Evolutionary conservation across 2,797 vertebrate genomes (phyloP).

Genomic region (Hoplostethus mediterraneus): DNA sequence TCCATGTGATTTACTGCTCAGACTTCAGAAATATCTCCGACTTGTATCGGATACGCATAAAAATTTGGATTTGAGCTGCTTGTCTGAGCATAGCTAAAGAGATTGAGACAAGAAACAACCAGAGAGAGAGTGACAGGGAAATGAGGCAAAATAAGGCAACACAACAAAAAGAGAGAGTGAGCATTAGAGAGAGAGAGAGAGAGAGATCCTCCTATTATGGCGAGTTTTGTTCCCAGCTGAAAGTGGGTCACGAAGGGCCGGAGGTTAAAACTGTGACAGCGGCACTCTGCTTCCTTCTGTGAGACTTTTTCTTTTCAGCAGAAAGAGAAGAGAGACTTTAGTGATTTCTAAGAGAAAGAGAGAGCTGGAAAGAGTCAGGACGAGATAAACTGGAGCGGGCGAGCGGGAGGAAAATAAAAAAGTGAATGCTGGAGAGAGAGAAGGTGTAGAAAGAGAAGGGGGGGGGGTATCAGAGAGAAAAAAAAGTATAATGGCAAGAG

Average conservation of each 20-base stretch:
- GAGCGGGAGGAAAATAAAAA: not conserved
- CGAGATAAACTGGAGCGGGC: constrained; percentile 25
- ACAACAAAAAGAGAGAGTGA: not conserved
- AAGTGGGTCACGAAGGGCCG: constrained; percentile 71
- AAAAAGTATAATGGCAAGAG: constrained; percentile 20
- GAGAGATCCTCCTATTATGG: not conserved
- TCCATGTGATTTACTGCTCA: not conserved
- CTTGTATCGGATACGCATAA: not conserved
- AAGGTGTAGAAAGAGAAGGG: not conserved
- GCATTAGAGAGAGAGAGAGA: constrained; percentile 11
- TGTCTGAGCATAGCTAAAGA: not conserved
- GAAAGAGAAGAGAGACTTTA: constrained; percentile 40
- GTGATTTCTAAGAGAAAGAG: constrained; percentile 56
- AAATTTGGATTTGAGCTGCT: too few relatives aligned
- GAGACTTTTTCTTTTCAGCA: constrained; percentile 37
- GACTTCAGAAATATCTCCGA: not conserved
- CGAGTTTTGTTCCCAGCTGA: constrained; percentile 4
- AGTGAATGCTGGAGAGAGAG: not conserved
- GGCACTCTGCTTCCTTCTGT: constrained; percentile 44
- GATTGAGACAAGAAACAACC: not conserved
- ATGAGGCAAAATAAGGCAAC: constrained; percentile 21
- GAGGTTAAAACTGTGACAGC: constrained; percentile 66
- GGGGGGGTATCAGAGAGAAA: not conserved
- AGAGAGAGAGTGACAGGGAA: constrained; percentile 10
- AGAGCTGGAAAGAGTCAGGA: constrained; percentile 29